Base-by-base conservation (phyloP, 1,140 invertebrate genomes). In the Ips typographus region DNA sequence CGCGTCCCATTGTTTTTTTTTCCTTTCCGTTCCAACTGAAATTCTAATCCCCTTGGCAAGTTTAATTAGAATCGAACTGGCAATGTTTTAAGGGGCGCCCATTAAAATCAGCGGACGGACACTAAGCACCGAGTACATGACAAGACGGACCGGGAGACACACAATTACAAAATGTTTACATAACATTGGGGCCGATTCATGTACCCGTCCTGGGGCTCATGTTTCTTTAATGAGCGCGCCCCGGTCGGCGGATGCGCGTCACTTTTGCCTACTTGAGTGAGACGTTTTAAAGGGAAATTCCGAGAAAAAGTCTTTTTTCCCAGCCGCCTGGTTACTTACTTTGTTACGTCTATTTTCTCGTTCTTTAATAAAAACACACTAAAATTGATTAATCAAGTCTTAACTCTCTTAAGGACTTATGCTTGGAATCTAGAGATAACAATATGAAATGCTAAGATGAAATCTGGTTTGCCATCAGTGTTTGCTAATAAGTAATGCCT, bases 151-250 rank as follows among this genome's bases (percentile, higher is more conserved):
- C 41, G 52, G 62, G 52, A 65, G 62, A 65, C 62, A 65, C 42
- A 65, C 62, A 65, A 65, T 65, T 65, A 65, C 62, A 65, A 65
- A 65, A 65, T 65, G 62, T 65, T 65, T 65, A 65, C 62, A 65
- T 65, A 65, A 65, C 62, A 65, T 65, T 56, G 62, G 52, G 62
- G 52, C 62, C 62, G 62, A 65, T 65, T 65, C 62, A 65, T 65
- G 62, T 65, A 65, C 62, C 52, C 62, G 56, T 65, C 62, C 49
- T 22, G 56, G 52, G 53, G 53, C 62, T 65, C 62, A 65, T 65
- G 62, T 65, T 65, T 65, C 62, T 65, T 65, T 65, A 65, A 65
- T 65, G 62, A 55, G 62, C 61, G 39, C 22, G 44, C 37, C 61
- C 52, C n/a, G 37, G 52, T 4, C 4, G 56, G 40, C 52, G 52